Conservation (phyloP, 2,113 vertebrate species). For the Mirounga angustirostris region DNA sequence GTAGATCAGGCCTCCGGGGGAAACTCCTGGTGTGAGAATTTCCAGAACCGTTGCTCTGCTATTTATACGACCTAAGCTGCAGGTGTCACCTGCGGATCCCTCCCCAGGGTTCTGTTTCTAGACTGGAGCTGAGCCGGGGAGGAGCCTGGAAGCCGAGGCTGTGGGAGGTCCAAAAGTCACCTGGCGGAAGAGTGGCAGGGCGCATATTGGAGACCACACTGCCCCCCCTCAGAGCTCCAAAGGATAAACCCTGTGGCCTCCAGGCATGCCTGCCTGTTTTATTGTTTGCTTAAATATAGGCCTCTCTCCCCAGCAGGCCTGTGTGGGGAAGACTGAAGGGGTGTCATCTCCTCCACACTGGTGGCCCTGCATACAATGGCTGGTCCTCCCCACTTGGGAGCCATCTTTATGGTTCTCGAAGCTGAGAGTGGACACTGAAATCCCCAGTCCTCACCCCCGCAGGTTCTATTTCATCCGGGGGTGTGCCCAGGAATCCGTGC, state of each 20-base stretch:
- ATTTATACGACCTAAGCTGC: not conserved
- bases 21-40: not conserved
- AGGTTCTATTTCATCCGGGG: not conserved
- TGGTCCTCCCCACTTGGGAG: not conserved
- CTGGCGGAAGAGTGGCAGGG: not conserved
- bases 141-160: not conserved
- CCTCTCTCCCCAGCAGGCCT: not conserved
- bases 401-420: not conserved
- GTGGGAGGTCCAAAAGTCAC: not conserved
- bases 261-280: not conserved
- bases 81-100: not conserved
- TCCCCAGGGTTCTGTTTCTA: not conserved
- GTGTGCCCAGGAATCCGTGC: not conserved
- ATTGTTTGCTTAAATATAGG: not conserved
- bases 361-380: fast-evolving
- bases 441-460: not conserved
- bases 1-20: not conserved
- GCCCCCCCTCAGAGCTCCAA: not conserved
- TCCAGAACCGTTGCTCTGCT: not conserved
- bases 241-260: not conserved
- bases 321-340: not conserved
- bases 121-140: not conserved
- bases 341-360: not conserved
- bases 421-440: not conserved
- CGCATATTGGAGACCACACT: not conserved